These are phyloP conservation scores for human DNA, from an alignment of 2,113 vertebrate species.

Conservation along the genomic window GRCh38 chr17:80347001-80347500, in stretches of 20 bases:
- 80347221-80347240: conserved; percentile 89
- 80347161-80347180: conserved; percentile 87
- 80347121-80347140: conserved; percentile 88
- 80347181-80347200: conserved; percentile 97
- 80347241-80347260: conserved; percentile 80
- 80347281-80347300: conserved; percentile 96
- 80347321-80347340: conserved; percentile 87
- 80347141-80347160: conserved; percentile 90
- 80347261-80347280: conserved; percentile 84
- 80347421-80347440: background rate
- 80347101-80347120: conserved; percentile 87
- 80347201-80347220: conserved; percentile 99
- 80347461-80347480: conserved; percentile 94
- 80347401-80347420: conserved; percentile 80
- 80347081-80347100: conserved; percentile 93
- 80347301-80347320: conserved; percentile 88
- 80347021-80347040: conserved; percentile 96
- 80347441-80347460: conserved; percentile 91
- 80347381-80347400: conserved; percentile 92
- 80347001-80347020: conserved; percentile 99
- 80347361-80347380: conserved; percentile 83
- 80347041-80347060: conserved; percentile 88
- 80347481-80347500: conserved; percentile 93
- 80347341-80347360: conserved; percentile 58
- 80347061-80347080: conserved; percentile 92